phyloP scores from a whole-genome alignment of 2,888 invertebrate genomes.

The Ochropleura leucogaster region DNA sequence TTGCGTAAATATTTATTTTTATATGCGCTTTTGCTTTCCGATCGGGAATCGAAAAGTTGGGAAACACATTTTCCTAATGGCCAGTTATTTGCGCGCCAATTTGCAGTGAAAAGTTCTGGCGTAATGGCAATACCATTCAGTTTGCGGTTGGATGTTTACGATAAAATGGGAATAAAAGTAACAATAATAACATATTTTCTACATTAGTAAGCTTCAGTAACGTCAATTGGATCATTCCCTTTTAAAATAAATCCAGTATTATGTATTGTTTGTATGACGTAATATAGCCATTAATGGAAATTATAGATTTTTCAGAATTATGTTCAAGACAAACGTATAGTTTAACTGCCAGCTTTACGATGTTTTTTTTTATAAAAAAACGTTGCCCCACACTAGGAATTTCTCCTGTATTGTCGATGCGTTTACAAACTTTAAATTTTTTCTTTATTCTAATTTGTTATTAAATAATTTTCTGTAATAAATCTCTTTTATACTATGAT shows the following conservation, averaged over 20 bases:
- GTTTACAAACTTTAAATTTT: no score
- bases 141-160: slow-evolving; percentile 33
- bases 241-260: slow-evolving; percentile 1
- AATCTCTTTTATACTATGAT: neutral
- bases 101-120: slow-evolving; percentile 25
- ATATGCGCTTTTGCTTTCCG: slow-evolving; percentile 38
- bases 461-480: neutral
- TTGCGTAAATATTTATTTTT: slow-evolving; percentile 49
- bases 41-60: slow-evolving; percentile 50
- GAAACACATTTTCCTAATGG: slow-evolving; percentile 47
- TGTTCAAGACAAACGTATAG: neutral
- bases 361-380: no score
- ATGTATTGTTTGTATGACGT: slow-evolving; percentile 6
- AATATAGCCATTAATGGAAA: neutral
- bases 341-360: neutral
- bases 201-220: slow-evolving; percentile 16
- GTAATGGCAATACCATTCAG: slow-evolving; percentile 11
- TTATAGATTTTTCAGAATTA: slow-evolving; percentile 20
- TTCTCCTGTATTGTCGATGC: no score
- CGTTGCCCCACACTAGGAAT: no score
- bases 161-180: slow-evolving; percentile 33
- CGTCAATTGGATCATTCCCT: neutral
- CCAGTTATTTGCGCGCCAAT: slow-evolving; percentile 21
- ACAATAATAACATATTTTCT: slow-evolving; percentile 44
- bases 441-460: no score